Base-by-base conservation (phyloP, 1,140 invertebrate species). In the Vanessa tameamea region DNA sequence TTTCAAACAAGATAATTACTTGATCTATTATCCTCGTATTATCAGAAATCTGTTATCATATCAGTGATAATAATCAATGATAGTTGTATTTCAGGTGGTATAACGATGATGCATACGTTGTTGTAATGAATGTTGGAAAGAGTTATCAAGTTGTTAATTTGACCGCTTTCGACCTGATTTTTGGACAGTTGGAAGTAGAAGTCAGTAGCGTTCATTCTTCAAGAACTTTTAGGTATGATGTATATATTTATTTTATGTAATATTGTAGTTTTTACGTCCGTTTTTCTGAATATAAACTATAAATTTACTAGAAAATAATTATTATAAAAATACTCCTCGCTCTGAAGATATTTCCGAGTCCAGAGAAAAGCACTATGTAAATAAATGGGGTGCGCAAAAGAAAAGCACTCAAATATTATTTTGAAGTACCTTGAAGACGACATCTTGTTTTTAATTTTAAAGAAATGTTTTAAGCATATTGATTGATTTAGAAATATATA, bases 181-280 rank as follows among this genome's bases (percentile, higher is more conserved):
- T 92, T 48, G 90, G 88, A 8, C 82, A 86, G 26, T 50, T 92
- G 51, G 88, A 90, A 69, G 90, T 92, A 1, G 90, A 92, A 81
- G 85, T 71, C 5, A 89, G 87, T 68, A 92, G 86, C 64, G 82
- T 86, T 8, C 75, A 87, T 5, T 92, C 90, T 15, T 87, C 90
- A 2, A 86, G 90, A 69, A 85, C 81, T 61, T 90, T 83, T 67
- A 86, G 84, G 90, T 91, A 78, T 50, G 13, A n/a, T 47, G 37
- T 9, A 9, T 9, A 9, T 1, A 43, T 43, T 43, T 43, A 9
- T 43, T 9, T 43, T 43, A 43, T 31, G 26, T 31, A 31, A 31
- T 31, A 3, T 4, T 4, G 6, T 5, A 43, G 9, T 43, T 9
- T 9, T 8, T 43, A 11, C 7, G 31, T 37, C 37, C 7, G 9